Base-by-base conservation (phyloP, 2,113 vertebrate genomes). In the Ceuthmochares aereus region DNA sequence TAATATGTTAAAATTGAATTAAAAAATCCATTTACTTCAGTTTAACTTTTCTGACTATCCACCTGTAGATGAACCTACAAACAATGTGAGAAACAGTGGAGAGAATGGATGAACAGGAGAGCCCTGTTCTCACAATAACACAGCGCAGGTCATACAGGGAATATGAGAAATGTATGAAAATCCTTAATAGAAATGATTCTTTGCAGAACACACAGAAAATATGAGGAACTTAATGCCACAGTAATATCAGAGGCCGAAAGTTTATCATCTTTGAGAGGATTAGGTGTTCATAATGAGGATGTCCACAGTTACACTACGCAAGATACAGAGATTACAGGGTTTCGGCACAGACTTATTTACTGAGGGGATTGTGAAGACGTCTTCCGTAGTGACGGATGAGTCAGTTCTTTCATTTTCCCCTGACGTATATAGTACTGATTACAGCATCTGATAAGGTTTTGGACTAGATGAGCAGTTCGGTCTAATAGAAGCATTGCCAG, bases 201-300 rank as follows among this genome's bases (percentile, higher is more conserved):
- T 93, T 85, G 45, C 67, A 83, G 55, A 73, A 70, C 47, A 58
- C 43, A 56, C 27, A 62, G 42, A 0, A 1, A 85, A 27, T n/a
- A 23, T n/a, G 67, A 88, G 55, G n/a, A 86, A 64, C 73, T 92
- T 70, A 70, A 59, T 84, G 79, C 72, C 49, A 75, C 27, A 43
- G 4, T 87, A 77, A 68, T 66, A 90, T 92, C 86, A 83, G 55
- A 86, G 72, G 79, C 51, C 86, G 86, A 51, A 92, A 88, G 40
- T 95, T 87, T 80, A 77, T 93, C 26, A 43, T 86, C 73, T 67
- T 77, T 84, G 80, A 92, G 83, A 92, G 76, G 83, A 97, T 96
- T 95, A 92, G 74, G 37, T 72, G 74, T 80, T 79, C 83, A 30
- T 86, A 92, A 85, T 88, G 72, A 88, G 63, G 83, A 93, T 80